phyloP scores from a whole-genome alignment of 2,113 vertebrate species.

The Pleuronectes platessa region DNA sequence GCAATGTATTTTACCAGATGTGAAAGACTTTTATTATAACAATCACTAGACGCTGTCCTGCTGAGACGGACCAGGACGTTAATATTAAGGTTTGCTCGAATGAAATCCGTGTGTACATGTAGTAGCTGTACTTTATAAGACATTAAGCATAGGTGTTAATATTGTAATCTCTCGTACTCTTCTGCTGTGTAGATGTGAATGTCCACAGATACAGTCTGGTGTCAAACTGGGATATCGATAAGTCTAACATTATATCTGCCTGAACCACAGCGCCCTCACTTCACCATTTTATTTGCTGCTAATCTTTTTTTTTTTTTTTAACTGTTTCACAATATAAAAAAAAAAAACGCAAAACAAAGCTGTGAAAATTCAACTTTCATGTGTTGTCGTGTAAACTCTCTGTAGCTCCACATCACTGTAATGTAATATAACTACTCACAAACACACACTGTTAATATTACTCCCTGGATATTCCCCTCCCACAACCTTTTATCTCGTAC shows the following conservation, averaged over 20 bases:
- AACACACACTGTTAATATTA: background rate
- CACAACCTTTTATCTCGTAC: background rate
- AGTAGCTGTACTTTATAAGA: constrained; percentile 79
- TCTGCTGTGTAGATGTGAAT: constrained; percentile 71
- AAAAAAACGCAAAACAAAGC: constrained; percentile 10
- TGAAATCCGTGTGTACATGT: constrained; percentile 61
- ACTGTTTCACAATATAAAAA: background rate
- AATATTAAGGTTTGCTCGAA: constrained; percentile 46
- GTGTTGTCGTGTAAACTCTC: background rate
- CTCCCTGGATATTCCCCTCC: background rate
- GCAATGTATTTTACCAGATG: constrained; percentile 69
- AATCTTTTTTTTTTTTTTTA: constrained; percentile 28
- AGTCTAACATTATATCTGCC: constrained; percentile 41
- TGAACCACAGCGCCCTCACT: constrained; percentile 47
- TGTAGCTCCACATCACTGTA: constrained; percentile 7
- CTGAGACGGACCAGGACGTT: constrained; percentile 32
- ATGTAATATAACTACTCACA: constrained; percentile 3
- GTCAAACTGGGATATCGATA: constrained; percentile 38
- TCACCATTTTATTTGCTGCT: constrained; percentile 47
- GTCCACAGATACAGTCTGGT: constrained; percentile 50
- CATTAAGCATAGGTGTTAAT: constrained; percentile 69
- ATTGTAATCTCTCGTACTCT: constrained; percentile 71
- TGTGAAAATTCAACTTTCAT: constrained; percentile 38
- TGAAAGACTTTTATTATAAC: constrained; percentile 68
- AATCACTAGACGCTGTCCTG: constrained; percentile 58